Conservation (phyloP, 2,888 invertebrate species). For the Ischnura elegans region DNA sequence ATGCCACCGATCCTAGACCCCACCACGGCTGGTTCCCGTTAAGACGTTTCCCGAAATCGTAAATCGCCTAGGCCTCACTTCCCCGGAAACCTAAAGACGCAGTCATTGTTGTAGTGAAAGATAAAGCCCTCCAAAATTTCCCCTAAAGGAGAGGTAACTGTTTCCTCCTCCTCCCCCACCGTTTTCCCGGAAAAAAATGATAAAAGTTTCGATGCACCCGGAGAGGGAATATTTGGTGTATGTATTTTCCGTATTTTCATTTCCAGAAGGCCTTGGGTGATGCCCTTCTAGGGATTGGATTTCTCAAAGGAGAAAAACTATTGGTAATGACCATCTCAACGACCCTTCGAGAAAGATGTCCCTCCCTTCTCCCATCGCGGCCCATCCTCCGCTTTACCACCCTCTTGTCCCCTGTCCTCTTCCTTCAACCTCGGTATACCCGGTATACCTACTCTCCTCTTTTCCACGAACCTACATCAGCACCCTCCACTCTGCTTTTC, state of each 20-base stretch:
- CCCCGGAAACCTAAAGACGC: neutral
- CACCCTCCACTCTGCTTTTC: neutral
- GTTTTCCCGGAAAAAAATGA: slow-evolving; percentile 36
- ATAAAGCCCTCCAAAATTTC: slow-evolving; percentile 1
- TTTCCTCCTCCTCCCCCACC: no score
- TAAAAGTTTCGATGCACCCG: slow-evolving; percentile 33
- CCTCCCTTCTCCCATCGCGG: slow-evolving; percentile 22
- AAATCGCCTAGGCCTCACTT: neutral
- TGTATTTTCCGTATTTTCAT: no score
- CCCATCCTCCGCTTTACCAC: slow-evolving; percentile 13
- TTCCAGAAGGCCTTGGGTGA: slow-evolving; percentile 43
- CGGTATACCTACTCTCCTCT: neutral
- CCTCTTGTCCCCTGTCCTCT: neutral
- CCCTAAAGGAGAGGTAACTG: neutral
- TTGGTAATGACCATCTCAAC: neutral
- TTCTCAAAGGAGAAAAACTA: slow-evolving; percentile 10
- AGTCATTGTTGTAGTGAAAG: neutral
- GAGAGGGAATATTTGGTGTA: slow-evolving; percentile 30
- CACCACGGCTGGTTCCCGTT: neutral
- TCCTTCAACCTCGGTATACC: neutral
- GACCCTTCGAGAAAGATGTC: neutral
- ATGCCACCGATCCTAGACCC: neutral
- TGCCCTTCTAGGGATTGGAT: slow-evolving; percentile 47
- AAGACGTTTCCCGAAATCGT: slow-evolving; percentile 16
- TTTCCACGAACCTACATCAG: neutral